Base-by-base conservation (phyloP, 2,797 vertebrate species). In the Chromis chromis region DNA sequence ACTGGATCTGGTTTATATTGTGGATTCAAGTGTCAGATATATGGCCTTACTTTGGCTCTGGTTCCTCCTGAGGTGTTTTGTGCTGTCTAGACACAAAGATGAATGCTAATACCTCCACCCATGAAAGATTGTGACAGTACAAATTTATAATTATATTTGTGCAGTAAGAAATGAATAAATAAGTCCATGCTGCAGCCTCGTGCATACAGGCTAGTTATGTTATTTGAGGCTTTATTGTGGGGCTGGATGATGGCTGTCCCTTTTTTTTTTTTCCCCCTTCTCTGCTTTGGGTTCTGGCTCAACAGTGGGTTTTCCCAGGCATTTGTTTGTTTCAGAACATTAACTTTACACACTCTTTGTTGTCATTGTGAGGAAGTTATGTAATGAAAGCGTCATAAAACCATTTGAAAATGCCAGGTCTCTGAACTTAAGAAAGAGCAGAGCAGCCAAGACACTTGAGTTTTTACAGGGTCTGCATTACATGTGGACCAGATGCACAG, bases 321-420 rank as follows among this genome's bases (percentile, higher is more conserved):
- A 79, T 89, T 86, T 91, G 89, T 94, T 94, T 94, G 93, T 95
- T 94, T 92, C 91, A 79, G 85, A 84, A 90, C 89, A 80, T 95
- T 94, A 94, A 94, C 93, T 95, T 95, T 93, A 93, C 91, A 86
- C 92, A 88, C 91, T 90, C 93, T 92, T 92, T 94, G 90, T 94
- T 91, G 94, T 93, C 83, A 73, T 79, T 87, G 84, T 82, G 75
- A 60, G 88, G 94, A 93, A 77, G 93, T 94, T 94, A 94, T 94
- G 93, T 93, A 86, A 93, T 73, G 84, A 87, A 86, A 89, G 86
- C 14, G 52, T 88, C 88, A 83, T 94, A 94, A 95, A 93, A 79
- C 46, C 78, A 79, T 93, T 92, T 91, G 70, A 92, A 88, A 91
- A 86, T 59, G 70, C 78, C 88, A 90, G 92, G 56, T 86, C 89